A percentile compares a stretch with the other conserved stretches of the same genome.
phyloP scores from a whole-genome alignment of 2,888 invertebrate species.

The Stegophylla sp. region DNA sequence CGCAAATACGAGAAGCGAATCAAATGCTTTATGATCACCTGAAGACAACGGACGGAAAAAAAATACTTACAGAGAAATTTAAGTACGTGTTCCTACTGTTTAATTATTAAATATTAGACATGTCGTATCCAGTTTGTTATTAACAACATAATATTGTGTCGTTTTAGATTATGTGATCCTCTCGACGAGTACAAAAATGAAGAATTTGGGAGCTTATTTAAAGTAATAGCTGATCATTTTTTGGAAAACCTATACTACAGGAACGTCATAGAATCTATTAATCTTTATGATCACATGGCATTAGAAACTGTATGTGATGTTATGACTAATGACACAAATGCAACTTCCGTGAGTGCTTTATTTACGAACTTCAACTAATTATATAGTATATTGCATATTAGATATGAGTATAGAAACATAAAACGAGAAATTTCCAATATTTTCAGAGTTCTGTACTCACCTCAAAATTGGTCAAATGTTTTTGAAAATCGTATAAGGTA shows the following conservation, averaged over 20 bases:
- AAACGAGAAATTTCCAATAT: no score
- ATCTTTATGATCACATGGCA: conserved; percentile 68
- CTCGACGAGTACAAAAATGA: conserved; percentile 70
- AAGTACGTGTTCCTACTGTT: conserved; percentile 66
- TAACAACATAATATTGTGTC: background rate
- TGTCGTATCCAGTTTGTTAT: background rate
- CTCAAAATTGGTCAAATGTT: no score
- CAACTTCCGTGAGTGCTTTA: conserved; percentile 65
- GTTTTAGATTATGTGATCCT: conserved; percentile 75
- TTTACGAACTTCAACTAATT: no score
- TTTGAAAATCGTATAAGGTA: no score
- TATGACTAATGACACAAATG: conserved; percentile 72
- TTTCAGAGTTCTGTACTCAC: no score
- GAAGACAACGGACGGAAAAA: conserved; percentile 70
- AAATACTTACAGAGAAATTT: conserved; percentile 75
- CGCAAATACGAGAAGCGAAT: conserved; percentile 72
- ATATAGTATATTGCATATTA: no score
- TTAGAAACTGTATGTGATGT: conserved; percentile 83
- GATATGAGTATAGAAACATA: no score
- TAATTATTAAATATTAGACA: background rate
- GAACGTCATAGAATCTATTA: conserved; percentile 75
- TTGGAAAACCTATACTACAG: conserved; percentile 94
- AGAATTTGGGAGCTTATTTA: conserved; percentile 82
- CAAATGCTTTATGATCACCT: conserved; percentile 73
- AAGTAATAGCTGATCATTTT: conserved; percentile 83